Conservation (phyloP, 2,113 vertebrate species). For the Macrotus californicus region DNA sequence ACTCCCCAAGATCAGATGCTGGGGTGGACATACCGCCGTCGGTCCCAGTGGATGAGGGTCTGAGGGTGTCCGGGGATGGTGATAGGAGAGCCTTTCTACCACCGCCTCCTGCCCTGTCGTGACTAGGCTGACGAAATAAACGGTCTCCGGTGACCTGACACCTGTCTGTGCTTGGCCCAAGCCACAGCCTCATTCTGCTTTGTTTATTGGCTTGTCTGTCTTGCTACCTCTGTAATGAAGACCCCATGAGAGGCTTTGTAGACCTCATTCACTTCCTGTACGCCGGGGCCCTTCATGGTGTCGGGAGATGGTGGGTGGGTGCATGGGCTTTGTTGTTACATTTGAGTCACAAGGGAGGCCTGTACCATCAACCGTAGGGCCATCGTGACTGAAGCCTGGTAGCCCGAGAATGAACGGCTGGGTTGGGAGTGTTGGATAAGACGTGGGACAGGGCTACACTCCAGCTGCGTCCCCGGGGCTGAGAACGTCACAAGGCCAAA, state of each 20-base stretch:
- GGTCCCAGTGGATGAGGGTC: not conserved
- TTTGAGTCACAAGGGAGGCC: not conserved
- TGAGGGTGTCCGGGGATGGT: not conserved
- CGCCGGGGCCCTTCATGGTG: fast-evolving
- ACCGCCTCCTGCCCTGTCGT: fast-evolving
- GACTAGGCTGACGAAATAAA: not conserved
- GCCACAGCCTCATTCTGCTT: not conserved
- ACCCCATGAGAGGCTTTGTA: fast-evolving
- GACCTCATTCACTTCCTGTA: fast-evolving
- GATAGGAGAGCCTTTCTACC: not conserved
- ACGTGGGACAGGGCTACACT: not conserved
- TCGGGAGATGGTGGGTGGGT: not conserved
- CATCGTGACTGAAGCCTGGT: not conserved
- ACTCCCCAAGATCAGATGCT: not conserved
- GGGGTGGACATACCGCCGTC: not conserved
- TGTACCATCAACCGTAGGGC: not conserved
- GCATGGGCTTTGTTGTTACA: not conserved
- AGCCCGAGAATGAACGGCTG: fast-evolving
- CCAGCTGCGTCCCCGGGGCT: not conserved
- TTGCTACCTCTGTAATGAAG: not conserved
- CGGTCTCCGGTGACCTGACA: not conserved
- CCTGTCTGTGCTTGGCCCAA: not conserved
- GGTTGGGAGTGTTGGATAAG: fast-evolving
- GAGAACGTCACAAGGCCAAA: not conserved
- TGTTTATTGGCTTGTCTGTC: not conserved